These are phyloP conservation scores for Acleris cristana DNA, from an alignment of 2,888 invertebrate genomes.

Conservation along the genomic window DNA sequence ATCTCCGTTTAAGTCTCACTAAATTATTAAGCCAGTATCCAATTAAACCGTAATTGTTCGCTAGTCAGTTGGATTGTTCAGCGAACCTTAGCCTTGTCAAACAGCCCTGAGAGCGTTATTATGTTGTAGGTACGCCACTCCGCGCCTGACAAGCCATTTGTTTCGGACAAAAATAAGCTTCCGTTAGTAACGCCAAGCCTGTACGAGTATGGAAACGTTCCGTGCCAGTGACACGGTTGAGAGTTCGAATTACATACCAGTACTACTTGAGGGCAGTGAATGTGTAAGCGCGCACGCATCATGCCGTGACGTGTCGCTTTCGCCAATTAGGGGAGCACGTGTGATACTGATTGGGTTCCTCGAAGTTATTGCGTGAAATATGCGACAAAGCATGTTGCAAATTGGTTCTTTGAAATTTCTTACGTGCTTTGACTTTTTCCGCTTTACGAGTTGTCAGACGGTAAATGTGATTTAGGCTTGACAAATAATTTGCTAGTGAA, in stretches of 20 bases:
- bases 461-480: not conserved
- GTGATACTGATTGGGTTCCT: slow-evolving; percentile 4
- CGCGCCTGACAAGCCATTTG: slow-evolving; percentile 29
- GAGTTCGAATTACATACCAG: no score
- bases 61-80: not conserved
- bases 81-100: not conserved
- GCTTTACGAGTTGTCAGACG: not conserved
- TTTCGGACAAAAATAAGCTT: slow-evolving; percentile 29
- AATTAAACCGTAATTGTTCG: no score
- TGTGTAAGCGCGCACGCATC: slow-evolving; percentile 10
- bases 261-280: no score
- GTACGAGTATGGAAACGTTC: no score
- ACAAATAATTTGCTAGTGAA: not conserved
- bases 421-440: not conserved
- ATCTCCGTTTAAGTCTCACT: no score
- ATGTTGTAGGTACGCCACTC: slow-evolving; percentile 18
- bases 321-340: slow-evolving; percentile 12
- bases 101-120: slow-evolving; percentile 25
- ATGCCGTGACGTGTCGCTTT: slow-evolving; percentile 1
- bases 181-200: slow-evolving; percentile 5
- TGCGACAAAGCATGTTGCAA: not conserved
- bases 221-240: no score
- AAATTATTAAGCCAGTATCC: no score
- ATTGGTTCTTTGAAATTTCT: not conserved
- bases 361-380: not conserved